Evolutionary conservation across 2,888 invertebrate species (phyloP), one percentile per base, ranked within the genome.

Genomic region (Machimus rusticus): DNA sequence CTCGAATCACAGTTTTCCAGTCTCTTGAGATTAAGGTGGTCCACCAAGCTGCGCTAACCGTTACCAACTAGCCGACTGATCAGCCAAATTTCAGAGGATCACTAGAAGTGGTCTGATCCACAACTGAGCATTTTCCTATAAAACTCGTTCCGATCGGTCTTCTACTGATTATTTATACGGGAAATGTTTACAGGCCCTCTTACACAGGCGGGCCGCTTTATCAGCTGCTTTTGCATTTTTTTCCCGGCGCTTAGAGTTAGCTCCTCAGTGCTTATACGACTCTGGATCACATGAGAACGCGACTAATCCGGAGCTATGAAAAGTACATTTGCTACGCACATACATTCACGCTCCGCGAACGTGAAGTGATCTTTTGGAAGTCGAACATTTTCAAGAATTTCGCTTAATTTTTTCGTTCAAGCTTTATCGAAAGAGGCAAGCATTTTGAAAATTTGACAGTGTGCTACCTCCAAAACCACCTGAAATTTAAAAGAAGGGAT

Each of bases 91-190:
- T 51, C 51, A 51, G 51, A n/a, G 51, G 51, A 51, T 51, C 5
- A 51, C 51, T 51, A 51, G 19, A 51, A 28, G 74, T n/a, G 2
- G 74, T 39, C 74, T 51, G 74, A 43, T 85, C 74, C 74, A 85
- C 85, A 85, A 74, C 74, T 74, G 85, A 85, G 46, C 46, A 74
- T 85, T 85, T 74, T 51, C 85, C 74, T 31, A 74, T 31, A 31
- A 46, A 74, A 85, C 85, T 85, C 28, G 46, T 46, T 74, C 46
- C 74, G 28, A 43, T 74, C 28, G 19, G 37, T 74, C 37, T 74
- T 74, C 74, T 85, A 85, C 85, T 85, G 43, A 85, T 74, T 85
- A 85, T 85, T 85, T 85, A 85, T 85, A 85, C 43, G 85, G 74
- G 51, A 85, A 85, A 74, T 84, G 39, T 84, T 84, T n/a, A 5